Conservation (phyloP, 2,797 vertebrate species). For the Valencia hispanica region DNA sequence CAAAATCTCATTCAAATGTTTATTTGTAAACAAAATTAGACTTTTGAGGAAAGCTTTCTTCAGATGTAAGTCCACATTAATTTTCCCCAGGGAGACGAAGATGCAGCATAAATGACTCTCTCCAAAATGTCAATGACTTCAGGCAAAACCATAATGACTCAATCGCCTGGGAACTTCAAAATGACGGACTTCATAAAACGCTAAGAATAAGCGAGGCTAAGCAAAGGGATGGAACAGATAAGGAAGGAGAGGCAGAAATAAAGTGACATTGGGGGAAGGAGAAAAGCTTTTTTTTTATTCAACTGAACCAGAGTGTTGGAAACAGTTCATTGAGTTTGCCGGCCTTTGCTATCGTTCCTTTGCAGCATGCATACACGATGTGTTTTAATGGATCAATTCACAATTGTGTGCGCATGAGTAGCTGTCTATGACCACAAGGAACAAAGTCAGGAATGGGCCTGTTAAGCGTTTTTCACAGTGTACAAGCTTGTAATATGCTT, state of each 20-base stretch:
- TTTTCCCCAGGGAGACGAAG: slow-evolving; percentile 1
- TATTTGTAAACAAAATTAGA: neutral
- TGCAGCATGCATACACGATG: slow-evolving; percentile 24
- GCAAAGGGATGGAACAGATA: neutral
- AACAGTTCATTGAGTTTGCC: slow-evolving; percentile 31
- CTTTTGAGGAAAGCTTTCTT: slow-evolving; percentile 9
- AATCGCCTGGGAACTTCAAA: slow-evolving; percentile 6
- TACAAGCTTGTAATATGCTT: slow-evolving; percentile 3
- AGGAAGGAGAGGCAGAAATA: neutral
- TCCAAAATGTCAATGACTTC: slow-evolving; percentile 25
- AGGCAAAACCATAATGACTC: slow-evolving; percentile 5
- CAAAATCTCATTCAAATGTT: slow-evolving; percentile 10
- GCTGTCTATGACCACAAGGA: slow-evolving; percentile 29
- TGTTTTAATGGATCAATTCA: slow-evolving; percentile 28
- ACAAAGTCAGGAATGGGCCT: slow-evolving; percentile 38
- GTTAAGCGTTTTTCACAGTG: slow-evolving; percentile 24
- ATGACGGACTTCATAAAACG: neutral
- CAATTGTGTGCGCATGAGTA: slow-evolving; percentile 28
- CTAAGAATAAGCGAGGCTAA: neutral
- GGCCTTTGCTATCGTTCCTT: neutral
- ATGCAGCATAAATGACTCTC: slow-evolving; percentile 4
- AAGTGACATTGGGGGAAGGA: neutral
- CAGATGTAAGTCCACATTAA: slow-evolving; percentile 13
- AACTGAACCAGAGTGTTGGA: neutral
- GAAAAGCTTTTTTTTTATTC: neutral